These are phyloP conservation scores for Cerastis rubricosa DNA, from an alignment of 2,888 invertebrate species.

Conservation along the genomic window DNA sequence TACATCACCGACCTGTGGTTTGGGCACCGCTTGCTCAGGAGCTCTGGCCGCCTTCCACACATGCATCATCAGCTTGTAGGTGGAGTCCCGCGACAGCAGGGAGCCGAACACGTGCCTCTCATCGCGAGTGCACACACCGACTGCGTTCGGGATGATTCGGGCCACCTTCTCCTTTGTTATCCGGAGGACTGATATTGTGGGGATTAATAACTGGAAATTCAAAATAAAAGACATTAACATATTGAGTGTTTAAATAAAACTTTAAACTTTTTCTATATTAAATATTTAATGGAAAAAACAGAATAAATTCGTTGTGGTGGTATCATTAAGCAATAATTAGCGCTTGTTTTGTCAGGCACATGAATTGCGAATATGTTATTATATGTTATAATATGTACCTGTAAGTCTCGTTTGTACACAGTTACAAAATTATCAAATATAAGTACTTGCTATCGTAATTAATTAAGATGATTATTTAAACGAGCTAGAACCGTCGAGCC, in stretches of 20 bases:
- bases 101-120: conserved; percentile 97
- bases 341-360: not conserved
- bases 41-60: conserved; percentile 94
- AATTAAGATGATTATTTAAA: not conserved
- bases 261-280: not conserved
- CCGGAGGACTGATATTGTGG: conserved; percentile 95
- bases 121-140: conserved; percentile 96
- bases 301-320: not conserved
- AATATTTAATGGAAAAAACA: not conserved
- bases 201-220: conserved; percentile 94
- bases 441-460: not conserved
- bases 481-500: too few relatives aligned
- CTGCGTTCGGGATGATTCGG: conserved; percentile 98
- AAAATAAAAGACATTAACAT: conserved; percentile 1
- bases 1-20: conserved; percentile 76
- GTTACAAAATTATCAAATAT: not conserved
- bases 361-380: not conserved
- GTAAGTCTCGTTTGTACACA: too few relatives aligned
- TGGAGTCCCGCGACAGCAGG: conserved; percentile 96
- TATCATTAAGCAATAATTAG: not conserved
- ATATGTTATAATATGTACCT: too few relatives aligned
- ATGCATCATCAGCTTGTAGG: conserved; percentile 96
- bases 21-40: conserved; percentile 83
- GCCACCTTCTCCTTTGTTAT: conserved; percentile 98
- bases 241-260: not conserved